phyloP scores from a whole-genome alignment of 1,140 invertebrate species.

The Adoxophyes honmai region DNA sequence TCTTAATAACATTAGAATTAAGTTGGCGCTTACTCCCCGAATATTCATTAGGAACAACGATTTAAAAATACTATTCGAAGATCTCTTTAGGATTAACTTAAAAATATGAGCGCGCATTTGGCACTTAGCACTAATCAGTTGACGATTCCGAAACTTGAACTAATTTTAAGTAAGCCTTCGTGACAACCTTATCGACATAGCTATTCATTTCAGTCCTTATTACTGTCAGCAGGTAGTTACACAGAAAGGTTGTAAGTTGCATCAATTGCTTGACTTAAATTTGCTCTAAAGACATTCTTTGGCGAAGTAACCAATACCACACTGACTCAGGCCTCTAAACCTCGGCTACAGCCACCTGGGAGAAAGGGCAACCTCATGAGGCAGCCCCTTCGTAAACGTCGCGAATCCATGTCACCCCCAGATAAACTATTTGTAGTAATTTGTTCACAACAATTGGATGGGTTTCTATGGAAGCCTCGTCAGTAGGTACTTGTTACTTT shows the following conservation, averaged over 20 bases:
- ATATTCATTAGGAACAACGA: slow-evolving; percentile 73
- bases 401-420: too few relatives aligned
- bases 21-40: slow-evolving; percentile 57
- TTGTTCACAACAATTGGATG: too few relatives aligned
- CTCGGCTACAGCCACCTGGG: too few relatives aligned
- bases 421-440: too few relatives aligned
- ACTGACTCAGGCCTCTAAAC: neutral
- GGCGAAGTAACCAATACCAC: neutral
- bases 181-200: slow-evolving; percentile 3
- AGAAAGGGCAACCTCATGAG: too few relatives aligned
- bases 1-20: slow-evolving; percentile 69
- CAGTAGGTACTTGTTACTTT: too few relatives aligned
- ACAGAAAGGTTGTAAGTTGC: slow-evolving; percentile 6
- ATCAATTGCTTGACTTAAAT: neutral
- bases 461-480: too few relatives aligned
- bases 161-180: slow-evolving; percentile 11
- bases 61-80: slow-evolving; percentile 67
- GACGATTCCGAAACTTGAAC: slow-evolving; percentile 25
- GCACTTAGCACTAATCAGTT: slow-evolving; percentile 60
- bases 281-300: slow-evolving; percentile 1
- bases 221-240: neutral
- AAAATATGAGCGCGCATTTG: slow-evolving; percentile 62
- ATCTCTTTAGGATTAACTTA: slow-evolving; percentile 63
- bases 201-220: neutral
- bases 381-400: too few relatives aligned